A percentile compares a stretch with the other conserved stretches of the same genome.
These are phyloP conservation scores for Nemurella pictetii DNA, from an alignment of 2,888 invertebrate species.

Conservation along the genomic window DNA sequence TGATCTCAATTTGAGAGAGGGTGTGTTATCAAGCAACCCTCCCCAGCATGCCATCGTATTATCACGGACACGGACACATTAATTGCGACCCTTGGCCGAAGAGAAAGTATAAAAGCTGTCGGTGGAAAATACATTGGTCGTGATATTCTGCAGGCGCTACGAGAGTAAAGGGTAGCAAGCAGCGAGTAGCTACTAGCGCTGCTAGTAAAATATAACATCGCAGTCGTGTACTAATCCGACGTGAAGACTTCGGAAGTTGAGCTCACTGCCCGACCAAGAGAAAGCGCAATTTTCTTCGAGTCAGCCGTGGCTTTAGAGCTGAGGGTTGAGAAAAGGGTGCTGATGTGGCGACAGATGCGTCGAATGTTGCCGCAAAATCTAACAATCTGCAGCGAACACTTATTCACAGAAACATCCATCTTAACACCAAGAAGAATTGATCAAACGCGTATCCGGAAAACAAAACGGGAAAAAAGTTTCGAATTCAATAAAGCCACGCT, in stretches of 20 bases:
- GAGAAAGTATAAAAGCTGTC: not conserved
- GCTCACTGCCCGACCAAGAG: not conserved
- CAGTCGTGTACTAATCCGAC: not conserved
- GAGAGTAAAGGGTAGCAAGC: no score
- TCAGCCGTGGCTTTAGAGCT: not conserved
- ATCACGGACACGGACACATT: not conserved
- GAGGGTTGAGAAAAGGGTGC: not conserved
- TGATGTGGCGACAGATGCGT: conserved; percentile 22
- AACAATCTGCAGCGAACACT: not conserved
- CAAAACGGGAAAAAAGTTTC: not conserved
- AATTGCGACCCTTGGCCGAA: not conserved
- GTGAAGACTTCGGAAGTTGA: not conserved
- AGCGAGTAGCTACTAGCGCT: not conserved
- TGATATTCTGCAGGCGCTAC: not conserved
- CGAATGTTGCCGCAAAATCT: conserved; percentile 4
- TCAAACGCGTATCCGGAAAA: not conserved
- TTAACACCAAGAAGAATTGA: not conserved
- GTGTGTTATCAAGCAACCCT: not conserved
- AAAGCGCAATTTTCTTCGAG: not conserved
- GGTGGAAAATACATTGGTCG: not conserved
- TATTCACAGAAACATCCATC: not conserved
- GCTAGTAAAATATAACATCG: not conserved
- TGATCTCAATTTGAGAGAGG: not conserved
- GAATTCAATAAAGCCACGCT: not conserved
- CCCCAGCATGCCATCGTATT: not conserved